A percentile compares a stretch with the other conserved stretches of the same genome.
These are phyloP conservation scores for Empidonax alnorum DNA, from an alignment of 2,113 vertebrate species.

Conservation along the genomic window DNA sequence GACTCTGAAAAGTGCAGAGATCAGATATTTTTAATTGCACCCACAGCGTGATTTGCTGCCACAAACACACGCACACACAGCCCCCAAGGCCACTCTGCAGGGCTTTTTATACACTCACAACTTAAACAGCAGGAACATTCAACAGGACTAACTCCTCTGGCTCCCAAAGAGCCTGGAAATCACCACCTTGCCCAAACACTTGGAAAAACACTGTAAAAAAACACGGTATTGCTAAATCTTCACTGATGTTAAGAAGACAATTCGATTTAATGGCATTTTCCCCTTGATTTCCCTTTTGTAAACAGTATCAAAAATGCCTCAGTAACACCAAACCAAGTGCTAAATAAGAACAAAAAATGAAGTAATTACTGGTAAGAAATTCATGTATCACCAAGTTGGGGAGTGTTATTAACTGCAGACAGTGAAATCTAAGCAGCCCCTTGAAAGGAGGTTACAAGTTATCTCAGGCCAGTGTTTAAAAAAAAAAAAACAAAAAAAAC, in stretches of 20 bases:
- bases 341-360: not conserved
- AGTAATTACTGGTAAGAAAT: not conserved
- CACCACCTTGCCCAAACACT: not conserved
- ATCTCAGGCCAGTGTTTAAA: not conserved
- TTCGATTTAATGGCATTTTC: not conserved
- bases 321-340: not conserved
- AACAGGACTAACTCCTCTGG: not conserved
- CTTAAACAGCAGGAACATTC: not conserved
- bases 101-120: not conserved
- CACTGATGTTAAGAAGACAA: not conserved
- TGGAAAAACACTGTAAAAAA: not conserved
- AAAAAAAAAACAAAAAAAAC: not conserved
- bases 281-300: not conserved
- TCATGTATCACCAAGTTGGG: accelerated
- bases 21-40: not conserved
- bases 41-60: not conserved
- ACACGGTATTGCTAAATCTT: not conserved
- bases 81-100: not conserved
- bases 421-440: not conserved
- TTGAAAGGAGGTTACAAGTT: not conserved
- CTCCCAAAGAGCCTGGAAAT: not conserved
- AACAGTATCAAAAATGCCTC: not conserved
- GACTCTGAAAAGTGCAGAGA: not conserved
- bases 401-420: not conserved
- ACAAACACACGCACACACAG: not conserved